Conservation (phyloP, 2,888 invertebrate species). For the Ypsolopha sequella region DNA sequence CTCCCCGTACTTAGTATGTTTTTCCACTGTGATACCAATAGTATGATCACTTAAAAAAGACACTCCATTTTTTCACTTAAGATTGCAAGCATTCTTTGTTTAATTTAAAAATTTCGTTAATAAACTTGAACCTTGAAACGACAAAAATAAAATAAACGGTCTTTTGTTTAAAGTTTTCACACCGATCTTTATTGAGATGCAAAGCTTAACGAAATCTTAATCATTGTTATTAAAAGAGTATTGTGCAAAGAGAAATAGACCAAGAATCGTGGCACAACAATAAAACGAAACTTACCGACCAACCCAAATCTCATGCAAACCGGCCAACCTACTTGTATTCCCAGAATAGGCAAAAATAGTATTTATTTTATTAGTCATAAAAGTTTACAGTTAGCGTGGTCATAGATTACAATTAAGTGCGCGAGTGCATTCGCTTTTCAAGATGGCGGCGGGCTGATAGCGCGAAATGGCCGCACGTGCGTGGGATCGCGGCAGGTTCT, state of each 20-base stretch:
- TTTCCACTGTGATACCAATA: no score
- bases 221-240: slow-evolving; percentile 16
- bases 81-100: no score
- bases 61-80: no score
- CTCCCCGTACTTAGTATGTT: no score
- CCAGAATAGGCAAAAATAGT: background rate
- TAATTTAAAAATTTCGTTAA: no score
- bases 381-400: background rate
- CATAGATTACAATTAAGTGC: slow-evolving; percentile 20
- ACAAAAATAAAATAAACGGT: background rate
- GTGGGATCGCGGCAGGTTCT: slow-evolving; percentile 35
- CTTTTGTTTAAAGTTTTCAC: background rate
- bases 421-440: slow-evolving; percentile 13
- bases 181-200: background rate
- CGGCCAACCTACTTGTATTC: slow-evolving; percentile 1
- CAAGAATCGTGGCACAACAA: slow-evolving; percentile 25
- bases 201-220: slow-evolving; percentile 10
- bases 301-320: slow-evolving; percentile 33
- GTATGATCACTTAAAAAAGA: no score
- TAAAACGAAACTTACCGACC: slow-evolving; percentile 30
- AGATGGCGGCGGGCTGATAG: slow-evolving; percentile 24
- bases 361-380: no score
- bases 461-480: slow-evolving; percentile 20
- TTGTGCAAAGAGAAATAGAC: slow-evolving; percentile 29
- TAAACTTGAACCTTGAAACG: no score